These are phyloP conservation scores for Drosophila willistoni DNA, from an alignment of 1,140 invertebrate genomes.

Conservation along the genomic window DNA sequence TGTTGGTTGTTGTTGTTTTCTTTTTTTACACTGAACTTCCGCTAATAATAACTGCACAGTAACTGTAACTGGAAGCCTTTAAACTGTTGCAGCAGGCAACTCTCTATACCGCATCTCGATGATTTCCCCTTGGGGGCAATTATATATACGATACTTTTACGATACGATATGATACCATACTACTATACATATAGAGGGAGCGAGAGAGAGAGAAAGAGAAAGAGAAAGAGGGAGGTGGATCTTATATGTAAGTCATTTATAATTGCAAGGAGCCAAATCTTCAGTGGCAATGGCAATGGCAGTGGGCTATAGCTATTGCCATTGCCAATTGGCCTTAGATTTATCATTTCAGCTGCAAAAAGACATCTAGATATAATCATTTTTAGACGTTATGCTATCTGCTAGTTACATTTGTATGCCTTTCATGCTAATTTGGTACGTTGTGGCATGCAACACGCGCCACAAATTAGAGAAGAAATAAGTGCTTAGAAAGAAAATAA, in stretches of 20 bases:
- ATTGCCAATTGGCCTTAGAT: constrained; percentile 50
- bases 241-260: constrained; percentile 37
- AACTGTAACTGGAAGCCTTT: constrained; percentile 16
- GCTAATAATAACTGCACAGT: constrained; percentile 8
- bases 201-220: too few species aligned
- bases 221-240: too few species aligned
- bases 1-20: too few species aligned
- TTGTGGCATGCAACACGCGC: constrained; percentile 68
- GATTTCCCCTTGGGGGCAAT: constrained; percentile 53
- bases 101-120: constrained; percentile 30
- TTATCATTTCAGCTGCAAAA: constrained; percentile 58
- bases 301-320: constrained; percentile 8
- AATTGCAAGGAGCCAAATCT: constrained; percentile 47
- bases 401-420: constrained; percentile 45
- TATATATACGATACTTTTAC: constrained; percentile 23
- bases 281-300: constrained; percentile 35
- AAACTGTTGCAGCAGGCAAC: constrained; percentile 14
- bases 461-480: constrained; percentile 59
- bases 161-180: background rate
- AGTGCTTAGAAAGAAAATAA: constrained; percentile 22
- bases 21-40: constrained; percentile 4
- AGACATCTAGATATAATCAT: constrained; percentile 54
- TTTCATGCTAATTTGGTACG: constrained; percentile 55
- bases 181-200: background rate
- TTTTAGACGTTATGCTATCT: constrained; percentile 37